phyloP scores from a whole-genome alignment of 2,888 invertebrate species.

The Labia minor region DNA sequence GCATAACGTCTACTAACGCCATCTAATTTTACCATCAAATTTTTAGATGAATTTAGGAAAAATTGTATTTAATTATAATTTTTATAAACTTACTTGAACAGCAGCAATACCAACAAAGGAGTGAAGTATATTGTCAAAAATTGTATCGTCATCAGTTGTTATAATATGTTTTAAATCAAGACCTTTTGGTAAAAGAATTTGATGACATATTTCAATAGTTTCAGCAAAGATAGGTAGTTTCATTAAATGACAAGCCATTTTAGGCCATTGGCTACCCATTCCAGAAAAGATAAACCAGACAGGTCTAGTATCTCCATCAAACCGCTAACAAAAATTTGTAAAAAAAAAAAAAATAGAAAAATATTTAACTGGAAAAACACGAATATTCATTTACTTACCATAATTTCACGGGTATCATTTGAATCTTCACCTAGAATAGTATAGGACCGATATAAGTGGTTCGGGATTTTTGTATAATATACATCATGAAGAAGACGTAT shows the following conservation, averaged over 20 bases:
- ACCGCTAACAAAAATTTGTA: slow-evolving; percentile 20
- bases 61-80: not conserved
- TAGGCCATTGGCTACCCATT: slow-evolving; percentile 65
- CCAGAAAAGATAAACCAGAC: slow-evolving; percentile 62
- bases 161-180: slow-evolving; percentile 52
- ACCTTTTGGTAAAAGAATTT: slow-evolving; percentile 46
- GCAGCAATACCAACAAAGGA: slow-evolving; percentile 68
- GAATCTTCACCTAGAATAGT: slow-evolving; percentile 30
- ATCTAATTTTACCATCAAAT: slow-evolving; percentile 38
- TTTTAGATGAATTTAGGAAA: too few species aligned
- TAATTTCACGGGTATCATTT: not conserved
- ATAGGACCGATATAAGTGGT: slow-evolving; percentile 41
- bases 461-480: slow-evolving; percentile 30
- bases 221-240: slow-evolving; percentile 52
- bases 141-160: slow-evolving; percentile 46
- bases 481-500: slow-evolving; percentile 30
- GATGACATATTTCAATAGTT: slow-evolving; percentile 48
- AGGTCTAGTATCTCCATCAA: slow-evolving; percentile 34
- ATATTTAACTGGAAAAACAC: not conserved
- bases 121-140: slow-evolving; percentile 54
- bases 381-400: not conserved
- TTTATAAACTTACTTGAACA: slow-evolving; percentile 32
- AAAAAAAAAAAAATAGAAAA: not conserved
- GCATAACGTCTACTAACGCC: slow-evolving; percentile 51
- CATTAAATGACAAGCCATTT: slow-evolving; percentile 57